Evolutionary conservation across 1,140 invertebrate genomes (phyloP), one percentile per base, ranked within the genome.

Genomic region (Monochamus saltuarius): DNA sequence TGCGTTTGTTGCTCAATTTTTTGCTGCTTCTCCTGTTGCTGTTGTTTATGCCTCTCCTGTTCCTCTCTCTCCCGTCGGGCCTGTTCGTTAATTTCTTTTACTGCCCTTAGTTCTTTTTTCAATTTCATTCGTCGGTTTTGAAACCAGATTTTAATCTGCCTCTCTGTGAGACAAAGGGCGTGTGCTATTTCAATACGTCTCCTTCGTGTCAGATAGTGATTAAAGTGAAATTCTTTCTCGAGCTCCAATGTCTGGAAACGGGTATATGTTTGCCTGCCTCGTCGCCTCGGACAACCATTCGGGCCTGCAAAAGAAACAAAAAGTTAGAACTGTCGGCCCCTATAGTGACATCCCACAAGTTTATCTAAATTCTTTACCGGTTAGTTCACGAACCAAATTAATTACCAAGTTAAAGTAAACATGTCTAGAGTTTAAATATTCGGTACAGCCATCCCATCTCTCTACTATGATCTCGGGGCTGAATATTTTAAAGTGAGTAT

Each of bases 191-290:
- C 95, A 82, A 98, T 97, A 80, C 95, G 86, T 75, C 95, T 87
- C 77, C 95, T 85, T 74, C 95, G 85, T 67, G 95, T 98, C 75
- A 98, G 84, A 80, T 98, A 98, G 73, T 97, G 94, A 80, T 97
- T 98, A 81, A 96, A 98, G 78, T 98, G 95, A 79, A 98, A 98
- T 82, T 98, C 96, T 79, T 98, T 99, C 79, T 99, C 96, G 75
- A 96, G 83, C 77, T 96, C 93, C 74, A 95, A 79, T 1, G 93
- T 95, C 78, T 95, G 93, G 82, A 95, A 95, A 68, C 93, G 88
- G 57, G 95, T 97, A 84, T 98, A 98, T 2, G 95, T 98, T 79
- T 98, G 95, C 59, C 95, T 84, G 49, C 95, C 95, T 70, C 95
- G 84, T 72, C 95, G 87, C 73, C 95, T 82, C 56, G 95, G 95